phyloP scores from a whole-genome alignment of 2,113 vertebrate species.

The Centropus unirufus region DNA sequence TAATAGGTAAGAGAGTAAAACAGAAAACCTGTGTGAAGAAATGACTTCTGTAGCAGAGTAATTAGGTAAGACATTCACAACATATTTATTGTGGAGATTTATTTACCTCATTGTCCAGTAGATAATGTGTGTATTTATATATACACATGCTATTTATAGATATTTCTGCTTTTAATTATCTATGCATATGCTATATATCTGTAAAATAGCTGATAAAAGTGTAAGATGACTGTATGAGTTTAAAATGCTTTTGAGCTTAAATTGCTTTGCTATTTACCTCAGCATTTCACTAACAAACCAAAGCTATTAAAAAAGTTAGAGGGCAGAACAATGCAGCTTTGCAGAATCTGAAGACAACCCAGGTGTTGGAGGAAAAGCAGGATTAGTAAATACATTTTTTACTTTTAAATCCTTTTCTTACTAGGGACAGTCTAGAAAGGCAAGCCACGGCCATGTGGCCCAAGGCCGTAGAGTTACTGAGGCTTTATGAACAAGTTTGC shows the following conservation, averaged over 20 bases:
- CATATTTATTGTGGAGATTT: not conserved
- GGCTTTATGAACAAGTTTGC: not conserved
- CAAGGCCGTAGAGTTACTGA: accelerated
- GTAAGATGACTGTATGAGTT: not conserved
- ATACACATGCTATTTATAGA: not conserved
- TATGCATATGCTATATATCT: not conserved
- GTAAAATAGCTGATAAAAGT: not conserved
- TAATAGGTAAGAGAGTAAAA: not conserved
- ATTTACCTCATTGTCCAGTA: not conserved
- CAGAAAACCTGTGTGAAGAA: not conserved
- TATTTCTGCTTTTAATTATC: not conserved
- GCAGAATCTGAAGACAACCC: not conserved
- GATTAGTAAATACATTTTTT: not conserved
- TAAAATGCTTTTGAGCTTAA: slow-evolving; percentile 28
- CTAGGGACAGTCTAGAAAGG: not conserved
- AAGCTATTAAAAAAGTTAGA: slow-evolving; percentile 20
- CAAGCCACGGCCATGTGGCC: not conserved
- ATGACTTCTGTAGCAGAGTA: not conserved
- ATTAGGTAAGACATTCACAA: not conserved
- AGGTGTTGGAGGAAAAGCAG: not conserved
- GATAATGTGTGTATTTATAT: not conserved
- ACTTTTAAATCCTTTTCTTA: not conserved
- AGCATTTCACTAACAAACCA: slow-evolving; percentile 23
- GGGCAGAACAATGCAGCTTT: not conserved
- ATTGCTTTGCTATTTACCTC: slow-evolving; percentile 44